Evolutionary conservation across 1,140 invertebrate species (phyloP), one percentile per base, ranked within the genome.

Genomic region (Caenorhabditis latens): DNA sequence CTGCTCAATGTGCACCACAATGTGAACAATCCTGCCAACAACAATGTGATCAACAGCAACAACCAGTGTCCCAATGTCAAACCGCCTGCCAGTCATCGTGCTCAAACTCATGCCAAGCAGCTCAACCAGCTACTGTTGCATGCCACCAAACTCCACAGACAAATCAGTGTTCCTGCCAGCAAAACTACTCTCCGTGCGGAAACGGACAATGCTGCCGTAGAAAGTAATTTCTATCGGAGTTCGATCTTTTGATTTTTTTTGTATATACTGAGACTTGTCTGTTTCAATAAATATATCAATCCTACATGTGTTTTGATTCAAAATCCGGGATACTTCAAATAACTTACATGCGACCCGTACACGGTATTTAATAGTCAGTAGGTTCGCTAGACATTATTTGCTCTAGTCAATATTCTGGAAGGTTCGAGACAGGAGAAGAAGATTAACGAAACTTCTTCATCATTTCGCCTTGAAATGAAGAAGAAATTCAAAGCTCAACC

Each of bases 31-130:
- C 67, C 21, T 84, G 86, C 83, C 75, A 83, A 58, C 75, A 86
- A 48, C 85, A 86, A 61, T 86, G 85, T 50, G 71, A 61, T 40
- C 85, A 86, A 67, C 85, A 86, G 43, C 46, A 85, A 40, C 75
- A 87, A 61, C 65, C 83, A 61, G 46, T 42, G 14, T 65, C 84
- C 50, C 84, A 85, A 40, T 88, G 87, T 24, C 87, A 88, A 55
- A n/a, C 84, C 4, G 84, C 87, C 32, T 88, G 84, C 55, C 83
- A 85, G 21, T 84, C 50, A n/a, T 61, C 40, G 5, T 86, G 86
- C 75, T 50, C 40, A 0, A 63, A 8, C 53, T 48, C 55, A 40
- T 86, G 86, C 61, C 46, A 71, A 79, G 48, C 48, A 9, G 79
- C 75, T 61, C 85, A 86, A 67, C 85, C 75, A 24, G 46, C 75